Base-by-base conservation (phyloP, 2,888 invertebrate species). In the Clepsis dumicolana region DNA sequence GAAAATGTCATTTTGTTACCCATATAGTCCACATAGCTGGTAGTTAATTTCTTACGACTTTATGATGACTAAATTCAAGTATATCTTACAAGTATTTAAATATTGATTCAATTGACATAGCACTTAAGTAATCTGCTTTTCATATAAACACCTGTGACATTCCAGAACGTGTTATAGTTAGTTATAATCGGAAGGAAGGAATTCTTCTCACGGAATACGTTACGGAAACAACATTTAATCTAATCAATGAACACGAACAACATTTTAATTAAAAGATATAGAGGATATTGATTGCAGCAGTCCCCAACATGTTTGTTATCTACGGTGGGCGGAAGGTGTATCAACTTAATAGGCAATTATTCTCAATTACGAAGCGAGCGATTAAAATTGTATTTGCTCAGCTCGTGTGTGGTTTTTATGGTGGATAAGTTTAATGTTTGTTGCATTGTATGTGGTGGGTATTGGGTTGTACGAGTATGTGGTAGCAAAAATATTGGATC, bases 261-360 rank as follows among this genome's bases (percentile, higher is more conserved):
- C 62, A 67, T 63, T 50, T 67, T 63, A 67, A 63, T 67, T 57
- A 62, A n/a, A 32, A 44, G 52, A 44, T 64, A 68, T 56, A 38
- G 35, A 32, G 38, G 63, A 38, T 41, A 63, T 57, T 52, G 64
- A 44, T 53, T 53, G 41, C 32, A 10, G 7, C 52, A 18, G 32
- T 7, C 27, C 38, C 18, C 41, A 32, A 54, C 52, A 35, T 54
- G 63, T 53, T 57, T 66, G 61, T 56, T 63, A 63, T 63, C 63
- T 52, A 29, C 41, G 18, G 41, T 61, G 38, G 67, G 67, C 18
- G 44, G 57, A 59, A n/a, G 65, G 32, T 32, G 62, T 67, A 67
- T 62, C 50, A 50, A 57, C 50, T 61, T 54, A 24, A n/a, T 59
- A 16, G 41, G 67, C 52, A 68, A 68, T 52, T 50, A 67, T 53